These are phyloP conservation scores for Tor tambroides DNA, from an alignment of 2,113 vertebrate genomes.

Conservation along the genomic window DNA sequence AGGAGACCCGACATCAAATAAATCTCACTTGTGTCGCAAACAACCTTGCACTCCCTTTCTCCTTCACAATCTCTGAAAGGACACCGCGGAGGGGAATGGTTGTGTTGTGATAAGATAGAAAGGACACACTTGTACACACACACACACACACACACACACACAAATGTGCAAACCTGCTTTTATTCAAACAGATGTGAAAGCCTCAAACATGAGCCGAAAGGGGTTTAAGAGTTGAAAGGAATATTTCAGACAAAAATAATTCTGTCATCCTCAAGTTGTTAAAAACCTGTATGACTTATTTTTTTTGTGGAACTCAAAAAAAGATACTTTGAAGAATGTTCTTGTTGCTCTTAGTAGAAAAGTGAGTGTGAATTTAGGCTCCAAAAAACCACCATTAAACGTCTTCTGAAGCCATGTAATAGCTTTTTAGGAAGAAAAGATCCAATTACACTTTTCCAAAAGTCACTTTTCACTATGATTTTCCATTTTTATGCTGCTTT, in stretches of 20 bases:
- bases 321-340: not conserved
- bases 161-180: not conserved
- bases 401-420: not conserved
- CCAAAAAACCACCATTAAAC: not conserved
- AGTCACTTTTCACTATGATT: not conserved
- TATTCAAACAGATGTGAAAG: not conserved
- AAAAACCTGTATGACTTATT: not conserved
- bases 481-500: not conserved
- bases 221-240: not conserved
- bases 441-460: not conserved
- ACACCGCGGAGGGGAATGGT: not conserved
- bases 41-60: slow-evolving; percentile 45
- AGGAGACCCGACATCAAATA: slow-evolving; percentile 42
- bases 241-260: not conserved
- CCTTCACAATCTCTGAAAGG: slow-evolving; percentile 38
- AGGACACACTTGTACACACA: not conserved
- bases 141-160: not conserved
- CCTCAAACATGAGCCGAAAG: not conserved
- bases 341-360: not conserved
- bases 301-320: not conserved
- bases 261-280: not conserved
- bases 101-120: slow-evolving; percentile 9
- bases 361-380: not conserved
- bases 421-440: not conserved
- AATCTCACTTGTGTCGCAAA: slow-evolving; percentile 50